Evolutionary conservation across 2,797 vertebrate genomes (phyloP), one percentile per base, ranked within the genome.

Genomic region (Chromis chromis): DNA sequence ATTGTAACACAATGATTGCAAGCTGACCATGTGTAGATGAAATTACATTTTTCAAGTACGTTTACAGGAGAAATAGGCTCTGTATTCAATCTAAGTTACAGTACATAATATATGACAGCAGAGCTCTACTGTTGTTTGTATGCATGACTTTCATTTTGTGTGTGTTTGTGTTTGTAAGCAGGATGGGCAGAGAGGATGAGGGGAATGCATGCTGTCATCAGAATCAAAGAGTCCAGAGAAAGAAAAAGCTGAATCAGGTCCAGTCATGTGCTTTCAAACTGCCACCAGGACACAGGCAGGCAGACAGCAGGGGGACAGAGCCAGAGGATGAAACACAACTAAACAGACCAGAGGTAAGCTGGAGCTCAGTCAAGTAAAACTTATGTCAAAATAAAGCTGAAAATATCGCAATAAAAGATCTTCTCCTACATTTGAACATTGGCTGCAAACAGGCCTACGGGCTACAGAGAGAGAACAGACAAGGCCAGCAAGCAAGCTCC

Each of bases 121-220:
- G 8, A 71, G 14, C 27, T 55, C 1, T 49, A 21, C 57, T 66
- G 64, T 69, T 70, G 53, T 46, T 70, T 69, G 19, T 39, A 70
- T 52, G 58, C 65, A 67, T 76, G 71, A 68, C 76, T 82, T 75
- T 81, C 58, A 76, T 85, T 71, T 54, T 72, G 66, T 85, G 76
- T 77, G 56, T 77, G 54, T 84, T 78, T 81, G 74, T 84, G 77
- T 86, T 79, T 83, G 74, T 84, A 61, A 76, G 81, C 84, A 72
- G 65, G 52, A 48, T 71, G 62, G 75, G 70, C 44, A 64, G 85
- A 52, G 59, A 78, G 83, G 84, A 85, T 74, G 86, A 81, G 62
- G 83, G 89, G 94, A 95, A 95, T 95, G 94, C 82, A 88, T 91
- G 75, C 81, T 87, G 92, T 95, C 94, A 95, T 95, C 94, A 95